These are phyloP conservation scores for Meghimatium bilineatum DNA, from an alignment of 2,888 invertebrate species.

Conservation along the genomic window DNA sequence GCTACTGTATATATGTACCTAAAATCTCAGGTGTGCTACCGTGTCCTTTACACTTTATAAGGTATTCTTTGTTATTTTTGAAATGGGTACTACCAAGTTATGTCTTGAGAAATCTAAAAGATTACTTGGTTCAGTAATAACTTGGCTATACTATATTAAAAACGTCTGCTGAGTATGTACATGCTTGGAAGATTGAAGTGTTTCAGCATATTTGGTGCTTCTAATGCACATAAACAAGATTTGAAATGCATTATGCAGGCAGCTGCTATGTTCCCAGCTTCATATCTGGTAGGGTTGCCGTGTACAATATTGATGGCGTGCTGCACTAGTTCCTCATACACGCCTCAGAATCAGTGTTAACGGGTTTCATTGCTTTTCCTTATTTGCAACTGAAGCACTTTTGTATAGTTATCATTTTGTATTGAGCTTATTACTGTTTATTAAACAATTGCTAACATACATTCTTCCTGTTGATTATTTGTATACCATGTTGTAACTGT, in stretches of 20 bases:
- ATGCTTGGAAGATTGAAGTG: too few relatives aligned
- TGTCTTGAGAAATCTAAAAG: too few relatives aligned
- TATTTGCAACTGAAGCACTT: not conserved
- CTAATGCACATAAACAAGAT: not conserved
- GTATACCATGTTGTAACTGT: too few relatives aligned
- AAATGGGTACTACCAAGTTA: too few relatives aligned
- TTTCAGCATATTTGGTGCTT: too few relatives aligned
- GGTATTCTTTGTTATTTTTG: too few relatives aligned
- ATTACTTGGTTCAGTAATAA: too few relatives aligned
- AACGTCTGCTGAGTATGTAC: too few relatives aligned
- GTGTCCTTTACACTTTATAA: too few relatives aligned
- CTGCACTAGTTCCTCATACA: not conserved
- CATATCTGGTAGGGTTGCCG: not conserved
- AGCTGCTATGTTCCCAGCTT: not conserved
- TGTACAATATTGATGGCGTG: not conserved
- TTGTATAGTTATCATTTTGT: constrained; percentile 1
- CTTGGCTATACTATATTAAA: too few relatives aligned
- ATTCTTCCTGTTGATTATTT: not conserved
- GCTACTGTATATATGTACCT: too few relatives aligned
- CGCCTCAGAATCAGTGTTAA: not conserved
- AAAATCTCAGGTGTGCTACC: too few relatives aligned
- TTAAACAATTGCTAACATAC: constrained; percentile 4
- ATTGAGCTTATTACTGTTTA: constrained; percentile 4
- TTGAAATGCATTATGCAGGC: not conserved
- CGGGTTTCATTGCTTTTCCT: not conserved